Base-by-base conservation (phyloP, 2,113 vertebrate genomes). In the Poicephalus gulielmi region DNA sequence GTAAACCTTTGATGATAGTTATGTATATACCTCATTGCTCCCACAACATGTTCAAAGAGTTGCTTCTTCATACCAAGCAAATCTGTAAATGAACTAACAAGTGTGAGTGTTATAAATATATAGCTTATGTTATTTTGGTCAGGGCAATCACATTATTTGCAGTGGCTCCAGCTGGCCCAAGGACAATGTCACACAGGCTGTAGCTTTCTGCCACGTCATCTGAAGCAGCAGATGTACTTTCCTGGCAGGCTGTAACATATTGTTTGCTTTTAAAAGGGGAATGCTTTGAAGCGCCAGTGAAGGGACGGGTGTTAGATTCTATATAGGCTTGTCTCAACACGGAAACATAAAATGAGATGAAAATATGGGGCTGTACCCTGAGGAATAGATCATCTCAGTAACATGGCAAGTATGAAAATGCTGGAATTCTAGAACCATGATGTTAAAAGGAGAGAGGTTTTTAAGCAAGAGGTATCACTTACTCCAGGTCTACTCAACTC, bases 151-250 rank as follows among this genome's bases (percentile, higher is more conserved):
- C 88, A 79, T 94, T 91, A 57, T 85, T 90, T 94, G 76, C 55
- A 59, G 50, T 25, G 73, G 90, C 93, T 88, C 76, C 95, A 97
- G 90, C 92, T 96, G 92, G 91, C 96, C 84, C 86, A 87, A 94
- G 93, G 95, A 92, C 92, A 96, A 46, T 76, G 90, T 87, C 94
- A 96, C 59, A 82, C 35, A 27, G 31, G 27, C 73, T 14, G 10
- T 6, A 41, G 50, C 90, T 76, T 76, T 39, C 73, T 83, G 78
- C 82, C 57, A 1, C 13, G 4, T 3, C 89, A 33, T 33, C 53
- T 81, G 64, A n/a, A 92, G 80, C 35, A 85, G 74, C 71, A 88
- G 73, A 82, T 46, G 66, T 1, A 79, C 23, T 52, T 37, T 3
- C 2, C 35, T 33, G 19, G 14, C 64, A 64, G 73, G 30, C 74